Base-by-base conservation (phyloP, 2,888 invertebrate genomes). In the Agriopis marginaria region DNA sequence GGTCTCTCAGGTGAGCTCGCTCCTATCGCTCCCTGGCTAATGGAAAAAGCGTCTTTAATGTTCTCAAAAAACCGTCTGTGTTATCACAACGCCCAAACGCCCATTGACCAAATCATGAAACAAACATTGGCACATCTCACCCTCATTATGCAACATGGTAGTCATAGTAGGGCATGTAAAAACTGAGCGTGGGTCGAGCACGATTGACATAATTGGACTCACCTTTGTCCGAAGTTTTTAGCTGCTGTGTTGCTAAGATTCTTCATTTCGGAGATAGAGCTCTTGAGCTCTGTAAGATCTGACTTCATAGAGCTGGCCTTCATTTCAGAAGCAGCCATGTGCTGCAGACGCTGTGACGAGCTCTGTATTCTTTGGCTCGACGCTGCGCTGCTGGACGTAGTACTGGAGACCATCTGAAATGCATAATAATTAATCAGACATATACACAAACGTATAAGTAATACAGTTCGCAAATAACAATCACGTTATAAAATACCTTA, bases 231-330 rank as follows among this genome's bases (percentile, higher is more conserved):
- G 79, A 93, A 92, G 80, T 91, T 93, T 79, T 91, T 86, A 70
- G 92, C 90, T 67, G 91, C 87, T 55, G 92, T 85, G 79, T 85
- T 92, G 81, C 93, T 93, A 71, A 97, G 93, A 82, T 96, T 97
- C 92, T 97, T 97, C 96, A 98, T 97, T 94, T 98, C 97, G 73
- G 97, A 97, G 89, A 98, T 97, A 85, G 97, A 97, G 86, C 97
- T 97, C 89, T 98, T 96, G 75, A 98, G 95, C 85, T 97, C 97
- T 71, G 96, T 95, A 60, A 97, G 95, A 88, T 97, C 97, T 74
- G 97, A 97, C 92, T 97, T 97, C 93, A 97, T 96, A 70, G 97
- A 97, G 85, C 96, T 97, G 75, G 97, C 96, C 92, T 97, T 97
- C 95, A 97, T 96, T 94, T 97, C 97, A 82, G 96, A 96, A 74